Percentiles rank a stretch among this genome's conserved stretches.
Evolutionary conservation across 2,113 vertebrate species (phyloP).

Genomic region (Zosterops hypoxanthus): DNA sequence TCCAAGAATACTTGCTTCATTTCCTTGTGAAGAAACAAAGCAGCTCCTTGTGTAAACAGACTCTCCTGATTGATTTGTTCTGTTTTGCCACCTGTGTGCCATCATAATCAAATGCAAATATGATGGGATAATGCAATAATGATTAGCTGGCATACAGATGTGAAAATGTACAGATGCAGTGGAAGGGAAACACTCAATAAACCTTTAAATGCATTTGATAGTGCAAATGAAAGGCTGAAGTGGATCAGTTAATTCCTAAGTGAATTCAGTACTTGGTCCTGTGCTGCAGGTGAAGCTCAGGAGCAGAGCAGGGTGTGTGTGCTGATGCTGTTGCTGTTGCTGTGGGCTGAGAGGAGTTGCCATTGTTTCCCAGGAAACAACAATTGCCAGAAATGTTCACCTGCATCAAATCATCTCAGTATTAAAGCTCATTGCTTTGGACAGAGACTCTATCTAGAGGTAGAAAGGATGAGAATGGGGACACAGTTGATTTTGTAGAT

Average conservation of each 20-base stretch:
- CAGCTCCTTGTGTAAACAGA: not conserved
- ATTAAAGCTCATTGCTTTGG: not conserved
- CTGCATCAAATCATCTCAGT: not conserved
- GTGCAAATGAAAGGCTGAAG: not conserved
- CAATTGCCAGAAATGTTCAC: not conserved
- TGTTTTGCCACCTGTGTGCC: not conserved
- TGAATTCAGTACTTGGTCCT: not conserved
- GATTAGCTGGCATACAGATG: not conserved
- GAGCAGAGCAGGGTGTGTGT: not conserved
- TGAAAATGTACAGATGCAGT: not conserved
- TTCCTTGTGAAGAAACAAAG: not conserved
- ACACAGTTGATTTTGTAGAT: not conserved
- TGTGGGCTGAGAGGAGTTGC: not conserved
- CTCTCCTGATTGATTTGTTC: not conserved
- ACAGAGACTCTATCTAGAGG: not conserved
- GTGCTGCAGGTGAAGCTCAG: not conserved
- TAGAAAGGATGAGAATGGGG: not conserved
- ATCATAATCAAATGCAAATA: not conserved
- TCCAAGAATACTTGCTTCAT: not conserved
- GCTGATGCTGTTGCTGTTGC: not conserved
- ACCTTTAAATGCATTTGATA: not conserved
- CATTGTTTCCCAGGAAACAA: slow-evolving; percentile 31
- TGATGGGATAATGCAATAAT: not conserved
- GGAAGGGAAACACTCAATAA: not conserved
- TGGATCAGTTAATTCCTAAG: not conserved